Conservation (phyloP, 2,888 invertebrate species). For the Parnassius mnemosyne region DNA sequence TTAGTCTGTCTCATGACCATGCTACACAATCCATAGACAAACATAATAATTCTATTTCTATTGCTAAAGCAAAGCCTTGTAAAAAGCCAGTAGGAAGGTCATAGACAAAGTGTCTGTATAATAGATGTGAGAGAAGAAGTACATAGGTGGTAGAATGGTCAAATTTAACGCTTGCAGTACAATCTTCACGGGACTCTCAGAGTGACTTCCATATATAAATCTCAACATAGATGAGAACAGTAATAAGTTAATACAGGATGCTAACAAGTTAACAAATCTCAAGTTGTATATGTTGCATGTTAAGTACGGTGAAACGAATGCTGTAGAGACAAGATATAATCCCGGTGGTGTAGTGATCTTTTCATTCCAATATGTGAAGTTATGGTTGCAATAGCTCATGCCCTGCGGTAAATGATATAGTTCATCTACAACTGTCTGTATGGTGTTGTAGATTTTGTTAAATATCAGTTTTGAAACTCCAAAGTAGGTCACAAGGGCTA, state of each 20-base stretch:
- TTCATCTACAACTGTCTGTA: constrained; percentile 87
- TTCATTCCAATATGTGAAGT: constrained; percentile 93
- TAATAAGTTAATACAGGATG: constrained; percentile 85
- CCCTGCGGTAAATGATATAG: constrained; percentile 96
- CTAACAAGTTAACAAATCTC: constrained; percentile 85
- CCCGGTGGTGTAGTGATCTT: constrained; percentile 99
- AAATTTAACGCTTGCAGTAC: constrained; percentile 84
- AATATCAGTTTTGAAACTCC: constrained; percentile 53
- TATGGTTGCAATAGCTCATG: constrained; percentile 87
- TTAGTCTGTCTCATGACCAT: constrained; percentile 96
- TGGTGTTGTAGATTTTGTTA: constrained; percentile 49
- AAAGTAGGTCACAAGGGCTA: constrained; percentile 41
- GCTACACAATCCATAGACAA: constrained; percentile 81
- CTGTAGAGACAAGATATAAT: constrained; percentile 88
- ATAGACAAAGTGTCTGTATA: constrained; percentile 95
- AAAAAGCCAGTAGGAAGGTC: constrained; percentile 85
- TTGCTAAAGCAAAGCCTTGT: constrained; percentile 81
- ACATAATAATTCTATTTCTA: constrained; percentile 45
- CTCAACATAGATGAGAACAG: constrained; percentile 82
- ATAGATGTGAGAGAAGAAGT: constrained; percentile 95
- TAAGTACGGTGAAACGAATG: constrained; percentile 81
- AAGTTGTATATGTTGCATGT: constrained; percentile 85
- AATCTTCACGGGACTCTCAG: constrained; percentile 51
- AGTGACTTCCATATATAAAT: constrained; percentile 53
- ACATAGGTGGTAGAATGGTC: constrained; percentile 89